Evolutionary conservation across 2,797 vertebrate genomes (phyloP).

Genomic region (Iguana delicatissima): DNA sequence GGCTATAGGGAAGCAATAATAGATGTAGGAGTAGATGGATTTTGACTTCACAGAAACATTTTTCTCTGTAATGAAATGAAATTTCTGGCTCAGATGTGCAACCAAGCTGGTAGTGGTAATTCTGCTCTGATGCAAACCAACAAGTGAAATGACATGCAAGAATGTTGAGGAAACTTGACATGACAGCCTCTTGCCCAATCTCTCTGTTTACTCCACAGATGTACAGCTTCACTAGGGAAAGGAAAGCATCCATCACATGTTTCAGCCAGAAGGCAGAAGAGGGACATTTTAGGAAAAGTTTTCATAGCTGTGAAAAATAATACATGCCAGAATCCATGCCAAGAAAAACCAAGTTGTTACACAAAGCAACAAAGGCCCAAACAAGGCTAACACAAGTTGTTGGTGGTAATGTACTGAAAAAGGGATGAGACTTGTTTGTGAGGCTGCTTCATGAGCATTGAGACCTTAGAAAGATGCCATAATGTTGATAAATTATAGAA

Average conservation of each 20-base stretch:
- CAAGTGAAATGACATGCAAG: constrained; percentile 71
- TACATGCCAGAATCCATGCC: constrained; percentile 32
- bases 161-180: constrained; percentile 69
- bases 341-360: constrained; percentile 52
- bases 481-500: not conserved
- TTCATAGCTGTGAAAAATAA: constrained; percentile 53
- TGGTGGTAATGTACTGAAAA: not conserved
- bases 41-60: constrained; percentile 61
- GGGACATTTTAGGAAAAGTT: constrained; percentile 65
- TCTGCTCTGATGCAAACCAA: constrained; percentile 71
- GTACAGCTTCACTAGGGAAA: constrained; percentile 68
- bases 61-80: constrained; percentile 59
- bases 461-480: constrained; percentile 11
- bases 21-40: constrained; percentile 59
- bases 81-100: constrained; percentile 64
- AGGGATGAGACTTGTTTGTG: not conserved
- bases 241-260: constrained; percentile 71
- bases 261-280: constrained; percentile 73
- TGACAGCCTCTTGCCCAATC: constrained; percentile 74
- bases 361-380: constrained; percentile 37
- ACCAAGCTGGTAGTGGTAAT: constrained; percentile 52
- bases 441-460: not conserved
- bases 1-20: constrained; percentile 52
- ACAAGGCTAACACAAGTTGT: constrained; percentile 17
- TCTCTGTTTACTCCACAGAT: constrained; percentile 67